Base-by-base conservation (phyloP, 2,113 vertebrate species). In the Corydoras maculifer region DNA sequence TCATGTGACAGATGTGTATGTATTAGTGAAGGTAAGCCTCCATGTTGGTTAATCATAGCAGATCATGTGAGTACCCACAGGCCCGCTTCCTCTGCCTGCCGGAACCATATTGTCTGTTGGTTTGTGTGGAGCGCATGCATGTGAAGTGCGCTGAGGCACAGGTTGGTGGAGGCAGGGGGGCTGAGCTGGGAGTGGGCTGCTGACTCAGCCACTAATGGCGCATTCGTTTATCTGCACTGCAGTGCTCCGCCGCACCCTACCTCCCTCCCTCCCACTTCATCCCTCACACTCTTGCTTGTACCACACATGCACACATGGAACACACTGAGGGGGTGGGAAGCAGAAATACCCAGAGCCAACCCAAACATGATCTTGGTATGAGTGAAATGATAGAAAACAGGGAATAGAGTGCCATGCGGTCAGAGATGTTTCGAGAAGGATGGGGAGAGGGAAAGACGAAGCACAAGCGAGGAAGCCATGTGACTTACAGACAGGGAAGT, bases 161-260 rank as follows among this genome's bases (percentile, higher is more conserved):
- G 62, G 58, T 68, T 72, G 77, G 75, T 78, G 74, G 78, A 85
- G 76, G 81, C 82, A 43, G 68, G 72, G 51, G 69, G 79, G 81
- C 73, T 72, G 80, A 86, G 82, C 83, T 84, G 84, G 84, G 86
- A 84, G 86, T 84, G 79, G 82, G 86, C 82, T 88, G 87, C 87
- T 90, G 89, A 90, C 86, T 90, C 87, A 88, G 89, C 84, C 85
- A 82, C 80, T 79, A 77, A 80, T 90, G 86, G 84, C 89, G 89
- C 89, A 88, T 88, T 87, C 73, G 88, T 90, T 89, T 87, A 89
- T 90, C 88, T 91, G 89, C 88, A 90, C 85, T 90, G 89, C 90
- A 89, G 88, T 90, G 84, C 84, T 84, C 82, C 78, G 50, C 30
- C 83, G 84, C 89, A 85, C 85, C 84, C 84, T 81, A 70, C 59